These are phyloP conservation scores for Apocrypta bakeri DNA, from an alignment of 1,140 invertebrate species.

Conservation along the genomic window DNA sequence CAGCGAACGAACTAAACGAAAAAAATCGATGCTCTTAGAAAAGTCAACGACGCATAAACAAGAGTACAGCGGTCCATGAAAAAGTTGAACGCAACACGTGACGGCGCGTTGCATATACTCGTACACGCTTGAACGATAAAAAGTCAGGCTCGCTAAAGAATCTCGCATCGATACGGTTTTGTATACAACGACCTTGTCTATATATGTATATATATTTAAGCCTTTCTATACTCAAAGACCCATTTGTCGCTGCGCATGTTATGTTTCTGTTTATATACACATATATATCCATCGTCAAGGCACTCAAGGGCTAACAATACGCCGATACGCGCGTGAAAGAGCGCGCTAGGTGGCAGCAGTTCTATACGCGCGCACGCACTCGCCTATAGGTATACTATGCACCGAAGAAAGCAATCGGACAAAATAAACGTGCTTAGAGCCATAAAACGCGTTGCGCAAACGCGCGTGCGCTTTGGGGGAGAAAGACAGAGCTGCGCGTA, in stretches of 20 bases:
- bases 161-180: not conserved
- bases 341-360: too few species aligned
- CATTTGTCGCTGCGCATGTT: not conserved
- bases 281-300: not conserved
- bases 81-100: not conserved
- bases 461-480: too few species aligned
- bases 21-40: not conserved
- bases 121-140: not conserved
- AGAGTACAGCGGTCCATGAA: not conserved
- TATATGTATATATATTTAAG: not conserved
- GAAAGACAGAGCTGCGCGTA: not conserved
- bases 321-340: not conserved
- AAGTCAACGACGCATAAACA: not conserved
- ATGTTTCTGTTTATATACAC: not conserved
- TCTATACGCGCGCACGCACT: not conserved
- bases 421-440: not conserved
- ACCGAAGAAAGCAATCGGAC: too few species aligned
- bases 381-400: too few species aligned
- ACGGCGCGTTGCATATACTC: not conserved
- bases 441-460: too few species aligned
- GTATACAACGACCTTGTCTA: not conserved
- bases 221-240: not conserved
- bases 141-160: conserved; percentile 13
- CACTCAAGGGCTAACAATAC: not conserved
- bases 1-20: too few species aligned